Base-by-base conservation (phyloP, 2,113 vertebrate genomes). In the Enhydra lutris region DNA sequence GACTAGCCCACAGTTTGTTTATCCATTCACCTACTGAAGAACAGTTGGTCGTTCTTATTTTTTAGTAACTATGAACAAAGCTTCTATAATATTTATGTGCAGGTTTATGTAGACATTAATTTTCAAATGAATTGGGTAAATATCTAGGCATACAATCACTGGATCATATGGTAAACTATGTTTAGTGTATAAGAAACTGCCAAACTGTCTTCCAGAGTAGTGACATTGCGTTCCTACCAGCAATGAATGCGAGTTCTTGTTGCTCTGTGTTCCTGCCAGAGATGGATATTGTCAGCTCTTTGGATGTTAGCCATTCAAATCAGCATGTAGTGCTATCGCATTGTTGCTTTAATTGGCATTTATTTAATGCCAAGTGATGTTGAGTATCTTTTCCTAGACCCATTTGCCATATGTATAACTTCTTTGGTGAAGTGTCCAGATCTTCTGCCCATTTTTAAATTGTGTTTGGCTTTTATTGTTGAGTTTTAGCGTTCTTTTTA, bases 41-140 rank as follows among this genome's bases (percentile, higher is more conserved):
- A 74, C 36, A 88, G 69, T 95, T 93, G 23, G 12, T 80, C 71
- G 20, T 85, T 89, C 42, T n/a, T 9, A 14, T 23, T 91, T 86
- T 86, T 91, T 63, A 5, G 36, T 76, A 21, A 94, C 91, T 95
- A 79, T 88, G 36, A 93, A 84, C 67, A 84, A 91, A 89, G 13
- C 18, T 91, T 95, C 50, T 57, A 52, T 82, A 91, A 94, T 91
- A 95, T 45, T 93, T 78, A 91, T 21, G 23, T 34, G 67, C n/a
- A 91, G 47, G 13, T 89, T 84, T 95, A 14, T 85, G 65, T 89
- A 71, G 45, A 76, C 57, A 82, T 76, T 81, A 89, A 52, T 89
- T 94, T 97, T 96, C 65, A 95, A 73, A 63, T 86, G 78, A 65
- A 57, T 92, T 92, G 17, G 26, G n/a, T 73, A 83, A 96, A 73